A percentile compares a stretch with the other conserved stretches of the same genome.
phyloP scores from a whole-genome alignment of 2,888 invertebrate genomes.

The Erynnis tages region DNA sequence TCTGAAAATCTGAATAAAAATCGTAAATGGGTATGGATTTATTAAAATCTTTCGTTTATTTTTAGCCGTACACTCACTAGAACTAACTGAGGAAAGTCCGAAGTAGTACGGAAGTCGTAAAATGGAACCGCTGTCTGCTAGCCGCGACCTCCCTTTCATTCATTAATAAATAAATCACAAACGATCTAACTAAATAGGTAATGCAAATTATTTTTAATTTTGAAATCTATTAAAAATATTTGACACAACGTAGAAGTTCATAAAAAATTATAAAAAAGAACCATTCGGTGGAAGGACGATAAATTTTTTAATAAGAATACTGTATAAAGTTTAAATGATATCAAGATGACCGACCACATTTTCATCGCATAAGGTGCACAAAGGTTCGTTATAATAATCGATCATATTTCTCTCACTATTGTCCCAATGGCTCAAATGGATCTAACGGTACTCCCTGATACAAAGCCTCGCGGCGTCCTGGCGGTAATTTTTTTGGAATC shows the following conservation, averaged over 20 bases:
- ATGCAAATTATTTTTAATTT: too few species aligned
- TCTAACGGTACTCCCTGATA: conserved; percentile 63
- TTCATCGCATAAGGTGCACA: conserved; percentile 1
- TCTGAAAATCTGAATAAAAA: too few species aligned
- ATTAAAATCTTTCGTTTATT: conserved; percentile 1
- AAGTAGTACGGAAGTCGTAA: conserved; percentile 24
- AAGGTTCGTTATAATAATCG: conserved; percentile 31
- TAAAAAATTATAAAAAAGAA: too few species aligned
- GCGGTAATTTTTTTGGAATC: conserved; percentile 40
- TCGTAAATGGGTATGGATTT: too few species aligned
- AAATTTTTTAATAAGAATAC: too few species aligned
- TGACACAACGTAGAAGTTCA: too few species aligned
- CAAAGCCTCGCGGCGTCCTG: conserved; percentile 59
- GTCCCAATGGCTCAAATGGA: conserved; percentile 49
- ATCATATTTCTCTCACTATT: conserved; percentile 56
- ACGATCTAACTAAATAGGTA: conserved; percentile 22
- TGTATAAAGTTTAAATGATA: not conserved
- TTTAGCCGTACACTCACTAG: conserved; percentile 2
- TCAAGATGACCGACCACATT: conserved; percentile 1
- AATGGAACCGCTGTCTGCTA: conserved; percentile 14
- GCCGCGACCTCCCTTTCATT: conserved; percentile 15
- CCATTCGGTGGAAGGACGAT: too few species aligned
- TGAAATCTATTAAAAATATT: too few species aligned
- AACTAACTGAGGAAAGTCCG: conserved; percentile 17
- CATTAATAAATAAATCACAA: conserved; percentile 6